Conservation (phyloP, 2,888 invertebrate species). For the Microctonus hyperodae region DNA sequence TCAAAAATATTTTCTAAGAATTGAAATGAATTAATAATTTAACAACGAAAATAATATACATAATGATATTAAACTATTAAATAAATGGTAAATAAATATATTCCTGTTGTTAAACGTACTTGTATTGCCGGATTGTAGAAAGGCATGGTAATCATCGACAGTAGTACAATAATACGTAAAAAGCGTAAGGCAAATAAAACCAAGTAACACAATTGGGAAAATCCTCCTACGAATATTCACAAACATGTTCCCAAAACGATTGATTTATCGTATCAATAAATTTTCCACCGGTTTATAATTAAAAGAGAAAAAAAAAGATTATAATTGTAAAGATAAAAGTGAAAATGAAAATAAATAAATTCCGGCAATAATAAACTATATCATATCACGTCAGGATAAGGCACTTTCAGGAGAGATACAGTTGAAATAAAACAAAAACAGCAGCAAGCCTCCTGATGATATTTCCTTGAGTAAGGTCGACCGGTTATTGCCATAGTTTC, state of each 20-base stretch:
- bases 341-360: background rate
- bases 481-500: constrained; percentile 39
- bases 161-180: constrained; percentile 58
- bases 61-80: too few species aligned
- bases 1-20: too few species aligned
- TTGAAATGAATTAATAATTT: too few species aligned
- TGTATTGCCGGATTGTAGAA: constrained; percentile 41
- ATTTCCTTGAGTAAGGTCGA: constrained; percentile 21
- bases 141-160: constrained; percentile 48
- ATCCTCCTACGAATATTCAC: constrained; percentile 55
- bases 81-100: too few species aligned
- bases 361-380: background rate
- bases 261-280: background rate
- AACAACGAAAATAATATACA: too few species aligned
- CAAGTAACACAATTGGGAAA: constrained; percentile 54
- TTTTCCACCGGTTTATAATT: background rate
- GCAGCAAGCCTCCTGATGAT: constrained; percentile 1
- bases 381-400: background rate
- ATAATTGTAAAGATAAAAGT: background rate
- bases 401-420: constrained; percentile 21
- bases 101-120: too few species aligned
- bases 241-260: constrained; percentile 47
- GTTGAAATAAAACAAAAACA: background rate
- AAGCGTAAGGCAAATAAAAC: constrained; percentile 54
- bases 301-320: constrained; percentile 11